phyloP scores from a whole-genome alignment of 2,113 vertebrate genomes.

The Salvelinus alpinus region DNA sequence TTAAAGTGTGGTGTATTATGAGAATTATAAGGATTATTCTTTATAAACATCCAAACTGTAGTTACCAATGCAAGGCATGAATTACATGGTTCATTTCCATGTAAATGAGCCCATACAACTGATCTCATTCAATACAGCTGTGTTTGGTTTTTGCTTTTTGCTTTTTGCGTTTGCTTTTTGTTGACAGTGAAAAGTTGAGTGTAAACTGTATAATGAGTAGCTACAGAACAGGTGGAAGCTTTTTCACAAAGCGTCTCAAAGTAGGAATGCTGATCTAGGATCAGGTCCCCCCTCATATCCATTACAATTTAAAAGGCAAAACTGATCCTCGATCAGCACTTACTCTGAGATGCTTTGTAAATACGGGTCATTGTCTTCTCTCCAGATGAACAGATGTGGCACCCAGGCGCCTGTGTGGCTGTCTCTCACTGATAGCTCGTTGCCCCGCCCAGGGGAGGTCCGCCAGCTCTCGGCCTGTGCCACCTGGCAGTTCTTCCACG shows the following conservation, averaged over 20 bases:
- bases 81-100: background rate
- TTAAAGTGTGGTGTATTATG: background rate
- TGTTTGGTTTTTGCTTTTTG: background rate
- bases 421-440: conserved; percentile 62
- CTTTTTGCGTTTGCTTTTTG: too few relatives aligned
- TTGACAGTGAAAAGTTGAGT: too few relatives aligned
- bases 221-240: conserved; percentile 28
- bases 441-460: conserved; percentile 60
- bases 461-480: conserved; percentile 71
- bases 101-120: background rate
- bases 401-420: conserved; percentile 85
- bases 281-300: too few relatives aligned
- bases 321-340: too few relatives aligned
- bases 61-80: background rate
- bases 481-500: conserved; percentile 73
- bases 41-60: background rate
- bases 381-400: conserved; percentile 83
- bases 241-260: background rate
- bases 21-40: too few relatives aligned
- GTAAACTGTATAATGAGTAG: conserved; percentile 20
- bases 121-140: background rate
- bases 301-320: too few relatives aligned
- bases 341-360: too few relatives aligned
- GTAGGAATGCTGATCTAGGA: background rate
- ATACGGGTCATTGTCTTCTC: background rate